Evolutionary conservation across 2,113 vertebrate species (phyloP).

Genomic region (Emydocephalus ijimae): DNA sequence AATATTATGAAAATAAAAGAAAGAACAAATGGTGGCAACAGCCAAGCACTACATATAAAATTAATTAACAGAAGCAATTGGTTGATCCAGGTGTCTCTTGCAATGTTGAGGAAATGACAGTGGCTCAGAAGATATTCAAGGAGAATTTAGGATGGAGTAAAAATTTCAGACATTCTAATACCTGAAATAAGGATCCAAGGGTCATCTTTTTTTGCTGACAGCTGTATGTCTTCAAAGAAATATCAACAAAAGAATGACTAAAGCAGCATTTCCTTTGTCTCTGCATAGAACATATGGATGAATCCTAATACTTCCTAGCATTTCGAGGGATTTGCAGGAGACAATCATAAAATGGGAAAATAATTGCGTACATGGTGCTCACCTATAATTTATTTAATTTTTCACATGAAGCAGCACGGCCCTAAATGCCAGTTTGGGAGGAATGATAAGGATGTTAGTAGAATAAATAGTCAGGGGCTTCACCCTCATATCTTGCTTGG

Average conservation of each 20-base stretch:
- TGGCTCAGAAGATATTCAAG: slow-evolving; percentile 59
- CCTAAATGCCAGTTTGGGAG: background rate
- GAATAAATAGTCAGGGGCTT: background rate
- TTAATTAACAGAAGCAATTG: slow-evolving; percentile 64
- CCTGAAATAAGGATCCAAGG: slow-evolving; percentile 34
- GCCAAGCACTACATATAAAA: slow-evolving; percentile 63
- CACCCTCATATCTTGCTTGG: background rate
- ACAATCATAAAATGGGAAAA: background rate
- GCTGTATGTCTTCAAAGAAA: background rate
- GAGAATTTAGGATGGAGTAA: slow-evolving; percentile 32
- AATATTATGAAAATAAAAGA: slow-evolving; percentile 67
- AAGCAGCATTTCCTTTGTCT: slow-evolving; percentile 3
- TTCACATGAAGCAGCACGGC: background rate
- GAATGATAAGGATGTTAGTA: background rate
- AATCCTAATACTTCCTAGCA: background rate
- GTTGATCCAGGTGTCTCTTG: slow-evolving; percentile 62
- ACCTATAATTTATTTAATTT: background rate
- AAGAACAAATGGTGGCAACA: slow-evolving; percentile 64
- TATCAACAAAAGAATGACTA: slow-evolving; percentile 18
- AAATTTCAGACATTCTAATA: slow-evolving; percentile 31
- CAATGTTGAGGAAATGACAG: slow-evolving; percentile 64
- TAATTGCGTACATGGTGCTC: background rate
- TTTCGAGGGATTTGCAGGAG: background rate
- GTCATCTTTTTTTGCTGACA: slow-evolving; percentile 21
- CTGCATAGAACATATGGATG: background rate